A percentile compares a stretch with the other conserved stretches of the same genome.
These are phyloP conservation scores for Zygaena filipendulae DNA, from an alignment of 2,888 invertebrate genomes.

Conservation along the genomic window DNA sequence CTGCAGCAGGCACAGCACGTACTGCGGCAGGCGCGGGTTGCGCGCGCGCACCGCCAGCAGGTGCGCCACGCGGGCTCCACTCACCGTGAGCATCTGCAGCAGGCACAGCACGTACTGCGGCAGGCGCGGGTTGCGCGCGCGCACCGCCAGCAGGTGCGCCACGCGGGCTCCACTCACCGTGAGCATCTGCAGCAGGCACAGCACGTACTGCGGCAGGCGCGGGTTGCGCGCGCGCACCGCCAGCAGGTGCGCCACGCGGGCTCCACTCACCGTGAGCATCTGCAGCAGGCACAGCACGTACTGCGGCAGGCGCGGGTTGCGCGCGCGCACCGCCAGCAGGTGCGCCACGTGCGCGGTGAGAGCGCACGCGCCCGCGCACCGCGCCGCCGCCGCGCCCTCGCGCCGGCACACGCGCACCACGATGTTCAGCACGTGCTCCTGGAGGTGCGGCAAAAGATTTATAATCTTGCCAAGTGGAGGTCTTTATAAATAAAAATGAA, in stretches of 20 bases:
- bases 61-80: constrained; percentile 50
- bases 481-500: too few species aligned
- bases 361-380: constrained; percentile 89
- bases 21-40: constrained; percentile 40
- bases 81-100: constrained; percentile 59
- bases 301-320: constrained; percentile 36
- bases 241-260: constrained; percentile 48
- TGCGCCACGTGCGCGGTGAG: constrained; percentile 71
- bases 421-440: constrained; percentile 91
- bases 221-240: constrained; percentile 29
- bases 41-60: constrained; percentile 33
- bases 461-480: too few species aligned
- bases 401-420: constrained; percentile 87
- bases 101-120: constrained; percentile 53
- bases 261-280: constrained; percentile 57
- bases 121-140: constrained; percentile 31
- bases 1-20: constrained; percentile 57
- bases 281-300: constrained; percentile 59
- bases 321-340: constrained; percentile 35
- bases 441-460: too few species aligned
- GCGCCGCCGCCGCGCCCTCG: constrained; percentile 88
- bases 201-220: constrained; percentile 49
- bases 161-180: constrained; percentile 58
- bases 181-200: constrained; percentile 59
- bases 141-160: constrained; percentile 38